Conservation (phyloP, 2,113 vertebrate species). For the Cyprinodon brontotheroides region DNA sequence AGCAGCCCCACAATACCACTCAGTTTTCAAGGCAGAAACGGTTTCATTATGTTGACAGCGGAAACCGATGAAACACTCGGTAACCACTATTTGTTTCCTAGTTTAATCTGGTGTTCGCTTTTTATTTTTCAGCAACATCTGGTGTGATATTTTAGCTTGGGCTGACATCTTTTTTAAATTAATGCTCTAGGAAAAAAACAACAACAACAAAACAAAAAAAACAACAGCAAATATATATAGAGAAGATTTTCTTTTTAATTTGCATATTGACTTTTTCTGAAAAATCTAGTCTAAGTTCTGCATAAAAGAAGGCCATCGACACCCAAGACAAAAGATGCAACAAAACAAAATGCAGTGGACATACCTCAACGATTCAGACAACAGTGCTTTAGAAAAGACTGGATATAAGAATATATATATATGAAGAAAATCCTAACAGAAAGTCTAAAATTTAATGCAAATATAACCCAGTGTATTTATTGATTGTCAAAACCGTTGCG, state of each 20-base stretch:
- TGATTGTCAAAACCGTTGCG: constrained; percentile 64
- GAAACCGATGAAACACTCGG: constrained; percentile 33
- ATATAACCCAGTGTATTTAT: constrained; percentile 64
- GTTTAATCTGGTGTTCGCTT: constrained; percentile 32
- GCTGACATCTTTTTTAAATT: constrained; percentile 15
- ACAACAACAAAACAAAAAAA: constrained; percentile 20
- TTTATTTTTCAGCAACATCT: constrained; percentile 21
- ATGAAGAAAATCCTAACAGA: constrained; percentile 27
- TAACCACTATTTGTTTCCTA: constrained; percentile 37
- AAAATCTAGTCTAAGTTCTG: constrained; percentile 74
- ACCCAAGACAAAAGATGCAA: constrained; percentile 62
- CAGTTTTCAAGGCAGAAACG: constrained; percentile 32
- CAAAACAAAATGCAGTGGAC: constrained; percentile 60
- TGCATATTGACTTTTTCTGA: constrained; percentile 68
- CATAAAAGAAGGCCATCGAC: constrained; percentile 56
- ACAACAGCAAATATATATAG: constrained; percentile 43
- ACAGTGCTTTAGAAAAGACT: constrained; percentile 34
- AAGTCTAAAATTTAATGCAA: constrained; percentile 44
- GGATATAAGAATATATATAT: background rate
- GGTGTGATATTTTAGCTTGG: constrained; percentile 31
- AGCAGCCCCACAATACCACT: constrained; percentile 21
- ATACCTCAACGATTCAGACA: constrained; percentile 65
- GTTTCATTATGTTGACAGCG: constrained; percentile 37
- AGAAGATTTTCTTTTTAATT: constrained; percentile 71
- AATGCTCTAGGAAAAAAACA: constrained; percentile 6